Evolutionary conservation across 2,888 invertebrate species (phyloP).

Genomic region (Polymixis flavicincta): DNA sequence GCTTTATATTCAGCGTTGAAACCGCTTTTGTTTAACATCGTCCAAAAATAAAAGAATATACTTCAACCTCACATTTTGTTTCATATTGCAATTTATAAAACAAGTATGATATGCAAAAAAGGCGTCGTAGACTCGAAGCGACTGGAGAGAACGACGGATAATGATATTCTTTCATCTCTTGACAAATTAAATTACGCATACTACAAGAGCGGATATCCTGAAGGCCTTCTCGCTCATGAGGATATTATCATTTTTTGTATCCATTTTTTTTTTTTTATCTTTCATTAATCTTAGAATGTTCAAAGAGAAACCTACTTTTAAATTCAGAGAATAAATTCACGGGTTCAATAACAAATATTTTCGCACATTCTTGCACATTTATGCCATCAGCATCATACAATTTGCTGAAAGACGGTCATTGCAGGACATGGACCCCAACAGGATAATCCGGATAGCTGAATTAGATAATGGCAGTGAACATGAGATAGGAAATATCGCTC

Average conservation of each 20-base stretch:
- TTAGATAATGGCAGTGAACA: no score
- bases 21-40: neutral
- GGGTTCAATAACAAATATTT: neutral
- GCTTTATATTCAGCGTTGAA: neutral
- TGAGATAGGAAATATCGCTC: no score
- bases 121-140: constrained; percentile 6
- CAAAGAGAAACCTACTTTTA: neutral
- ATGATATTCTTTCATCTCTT: constrained; percentile 46
- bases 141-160: constrained; percentile 6
- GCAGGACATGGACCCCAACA: neutral
- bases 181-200: constrained; percentile 61
- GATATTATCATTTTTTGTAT: constrained; percentile 14
- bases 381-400: neutral
- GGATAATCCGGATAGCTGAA: neutral
- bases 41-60: constrained; percentile 10
- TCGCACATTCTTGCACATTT: neutral
- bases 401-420: neutral
- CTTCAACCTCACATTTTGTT: constrained; percentile 5
- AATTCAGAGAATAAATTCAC: neutral
- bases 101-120: constrained; percentile 12
- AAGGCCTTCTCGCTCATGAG: constrained; percentile 28
- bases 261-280: neutral
- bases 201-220: constrained; percentile 45
- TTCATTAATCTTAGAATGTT: neutral
- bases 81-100: constrained; percentile 15